A percentile compares a stretch with the other conserved stretches of the same genome.
These are phyloP conservation scores for Rhinophrynus dorsalis DNA, from an alignment of 2,797 vertebrate species.

Conservation along the genomic window DNA sequence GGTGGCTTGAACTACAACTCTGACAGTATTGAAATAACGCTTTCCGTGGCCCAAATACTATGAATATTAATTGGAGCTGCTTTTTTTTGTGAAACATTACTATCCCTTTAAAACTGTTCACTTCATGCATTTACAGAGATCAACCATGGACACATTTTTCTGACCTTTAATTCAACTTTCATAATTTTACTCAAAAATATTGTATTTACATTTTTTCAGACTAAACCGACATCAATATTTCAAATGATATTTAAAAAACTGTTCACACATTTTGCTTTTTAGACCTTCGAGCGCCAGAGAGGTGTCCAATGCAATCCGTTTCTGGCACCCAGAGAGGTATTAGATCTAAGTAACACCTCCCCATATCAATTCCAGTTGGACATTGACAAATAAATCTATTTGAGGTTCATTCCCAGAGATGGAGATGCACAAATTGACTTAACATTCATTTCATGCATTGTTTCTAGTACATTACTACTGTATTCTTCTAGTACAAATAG, in stretches of 20 bases:
- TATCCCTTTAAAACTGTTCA: no score
- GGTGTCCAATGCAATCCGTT: no score
- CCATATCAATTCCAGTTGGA: not conserved
- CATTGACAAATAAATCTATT: not conserved
- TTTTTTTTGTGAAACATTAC: no score
- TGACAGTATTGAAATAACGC: no score
- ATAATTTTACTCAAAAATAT: not conserved
- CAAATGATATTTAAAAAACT: no score
- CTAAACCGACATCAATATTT: not conserved
- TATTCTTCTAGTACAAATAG: not conserved
- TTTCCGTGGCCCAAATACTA: no score
- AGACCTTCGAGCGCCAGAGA: no score
- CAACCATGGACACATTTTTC: not conserved
- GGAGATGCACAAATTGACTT: not conserved
- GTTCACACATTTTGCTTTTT: no score
- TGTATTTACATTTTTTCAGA: not conserved
- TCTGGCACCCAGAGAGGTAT: no score
- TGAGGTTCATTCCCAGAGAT: not conserved
- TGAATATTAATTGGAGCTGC: no score
- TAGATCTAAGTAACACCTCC: not conserved
- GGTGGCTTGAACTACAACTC: no score
- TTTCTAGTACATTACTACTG: not conserved
- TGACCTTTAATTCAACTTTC: slow-evolving; percentile 15
- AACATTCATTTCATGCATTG: not conserved
- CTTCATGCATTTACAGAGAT: not conserved